These are phyloP conservation scores for Carollia perspicillata DNA, from an alignment of 2,113 vertebrate genomes.

Conservation along the genomic window DNA sequence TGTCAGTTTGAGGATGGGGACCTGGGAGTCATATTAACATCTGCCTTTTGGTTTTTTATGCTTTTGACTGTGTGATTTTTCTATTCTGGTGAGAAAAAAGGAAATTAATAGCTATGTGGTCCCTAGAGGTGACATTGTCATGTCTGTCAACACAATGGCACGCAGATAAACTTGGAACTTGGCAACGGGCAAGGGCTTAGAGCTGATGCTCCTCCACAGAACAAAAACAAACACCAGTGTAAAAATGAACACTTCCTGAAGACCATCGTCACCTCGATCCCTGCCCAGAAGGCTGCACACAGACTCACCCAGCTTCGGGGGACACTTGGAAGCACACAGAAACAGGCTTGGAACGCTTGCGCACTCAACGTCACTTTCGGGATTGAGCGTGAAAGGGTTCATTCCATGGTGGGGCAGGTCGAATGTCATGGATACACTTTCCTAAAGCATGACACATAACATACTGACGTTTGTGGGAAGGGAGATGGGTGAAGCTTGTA, in stretches of 20 bases:
- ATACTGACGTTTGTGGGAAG: no score
- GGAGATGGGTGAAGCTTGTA: no score
- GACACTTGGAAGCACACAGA: neutral
- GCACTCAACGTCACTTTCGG: neutral
- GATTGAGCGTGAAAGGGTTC: neutral
- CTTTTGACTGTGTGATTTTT: neutral
- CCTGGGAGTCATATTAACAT: neutral
- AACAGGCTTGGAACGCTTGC: neutral
- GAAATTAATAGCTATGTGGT: accelerated
- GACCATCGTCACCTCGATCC: neutral
- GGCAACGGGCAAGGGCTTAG: neutral
- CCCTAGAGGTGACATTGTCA: accelerated
- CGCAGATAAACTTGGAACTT: neutral
- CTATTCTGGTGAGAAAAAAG: neutral
- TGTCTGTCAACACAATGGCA: accelerated
- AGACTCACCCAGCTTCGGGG: neutral
- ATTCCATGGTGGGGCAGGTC: neutral
- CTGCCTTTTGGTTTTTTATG: neutral
- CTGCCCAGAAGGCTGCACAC: neutral
- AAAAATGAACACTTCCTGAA: neutral
- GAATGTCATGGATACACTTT: neutral
- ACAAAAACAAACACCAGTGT: neutral
- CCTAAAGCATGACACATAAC: neutral
- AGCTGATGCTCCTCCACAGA: neutral
- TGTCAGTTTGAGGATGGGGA: neutral